Base-by-base conservation (phyloP, 2,113 vertebrate genomes). In the Tylochromis polylepis region DNA sequence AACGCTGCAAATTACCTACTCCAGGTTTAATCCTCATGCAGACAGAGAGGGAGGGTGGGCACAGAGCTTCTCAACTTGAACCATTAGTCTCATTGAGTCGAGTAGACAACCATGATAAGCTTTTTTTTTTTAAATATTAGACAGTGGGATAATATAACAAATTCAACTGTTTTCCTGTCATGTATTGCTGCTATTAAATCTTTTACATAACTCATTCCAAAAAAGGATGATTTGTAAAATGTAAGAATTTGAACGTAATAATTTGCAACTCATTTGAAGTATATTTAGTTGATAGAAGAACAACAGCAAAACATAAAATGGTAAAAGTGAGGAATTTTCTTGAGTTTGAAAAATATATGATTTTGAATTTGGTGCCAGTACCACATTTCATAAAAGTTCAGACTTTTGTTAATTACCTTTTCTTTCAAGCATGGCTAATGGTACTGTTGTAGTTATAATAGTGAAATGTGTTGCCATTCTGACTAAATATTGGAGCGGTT, bases 1-100 rank as follows among this genome's bases (percentile, higher is more conserved):
- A 84, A 34, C 56, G 10, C 85, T 85, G 81, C 90, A 81, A 87
- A 92, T 92, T 87, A 88, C 86, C 90, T 59, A 89, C 27, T 15
- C 60, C 75, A 85, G 57, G 56, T 92, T 84, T 92, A 94, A 91
- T 93, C 94, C 90, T 81, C 18, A 14, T 18, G 58, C 15, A 89
- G 41, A 53, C 29, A 36, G 82, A 67, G 1, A 12, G 58, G 3
- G 55, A 4, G 49, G 16, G 59, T 43, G 36, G 8, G 59, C 18
- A 34, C 24, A 3, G 34, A 38, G 59, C 31, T 12, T 57, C 72
- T 87, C 81, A 60, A 16, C 57, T 78, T 78, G 11, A 80, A 41
- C 41, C 65, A 43, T 43, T 83, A 24, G 36, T n/a, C 43, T 62
- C 36, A 8, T 5, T 60, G 41, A 78, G 62, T 72, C 38, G 27